A percentile compares a stretch with the other conserved stretches of the same genome.
These are phyloP conservation scores for Notocelia uddmanniana DNA, from an alignment of 2,888 invertebrate species.

Conservation along the genomic window DNA sequence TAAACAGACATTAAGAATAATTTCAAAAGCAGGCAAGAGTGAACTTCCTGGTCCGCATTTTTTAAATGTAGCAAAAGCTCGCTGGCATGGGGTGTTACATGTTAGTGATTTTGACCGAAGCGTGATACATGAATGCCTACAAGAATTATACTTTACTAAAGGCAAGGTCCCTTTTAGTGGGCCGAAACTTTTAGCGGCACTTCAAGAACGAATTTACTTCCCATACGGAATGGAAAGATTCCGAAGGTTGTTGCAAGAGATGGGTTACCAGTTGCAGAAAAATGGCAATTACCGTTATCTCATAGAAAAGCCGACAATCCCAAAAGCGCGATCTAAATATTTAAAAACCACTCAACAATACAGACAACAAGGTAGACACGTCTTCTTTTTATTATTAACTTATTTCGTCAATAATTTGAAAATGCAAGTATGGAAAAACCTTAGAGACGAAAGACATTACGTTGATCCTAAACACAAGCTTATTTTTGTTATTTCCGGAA, in stretches of 20 bases:
- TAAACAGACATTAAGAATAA: background rate
- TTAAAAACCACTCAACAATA: background rate
- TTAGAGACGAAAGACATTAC: background rate
- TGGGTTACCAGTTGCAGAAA: background rate
- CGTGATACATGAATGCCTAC: background rate
- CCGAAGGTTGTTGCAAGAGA: background rate
- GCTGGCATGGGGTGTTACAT: background rate
- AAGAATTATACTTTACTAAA: background rate
- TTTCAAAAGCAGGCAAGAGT: too few species aligned
- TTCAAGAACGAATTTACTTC: conserved; percentile 2
- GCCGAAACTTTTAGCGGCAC: background rate
- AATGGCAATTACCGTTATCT: background rate
- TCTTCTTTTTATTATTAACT: background rate
- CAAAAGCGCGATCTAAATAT: background rate
- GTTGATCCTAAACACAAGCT: background rate
- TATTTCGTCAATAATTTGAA: background rate
- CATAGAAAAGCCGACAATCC: background rate
- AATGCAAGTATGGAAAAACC: background rate
- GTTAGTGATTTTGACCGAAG: conserved; percentile 1
- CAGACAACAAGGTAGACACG: background rate
- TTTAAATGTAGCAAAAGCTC: too few species aligned
- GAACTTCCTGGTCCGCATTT: too few species aligned
- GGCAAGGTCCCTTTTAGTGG: background rate
- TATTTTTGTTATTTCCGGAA: background rate
- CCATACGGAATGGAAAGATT: background rate